Percentiles rank a stretch among this genome's conserved stretches.
These are phyloP conservation scores for Bruchidius siliquastri DNA, from an alignment of 2,888 invertebrate species.

Conservation along the genomic window DNA sequence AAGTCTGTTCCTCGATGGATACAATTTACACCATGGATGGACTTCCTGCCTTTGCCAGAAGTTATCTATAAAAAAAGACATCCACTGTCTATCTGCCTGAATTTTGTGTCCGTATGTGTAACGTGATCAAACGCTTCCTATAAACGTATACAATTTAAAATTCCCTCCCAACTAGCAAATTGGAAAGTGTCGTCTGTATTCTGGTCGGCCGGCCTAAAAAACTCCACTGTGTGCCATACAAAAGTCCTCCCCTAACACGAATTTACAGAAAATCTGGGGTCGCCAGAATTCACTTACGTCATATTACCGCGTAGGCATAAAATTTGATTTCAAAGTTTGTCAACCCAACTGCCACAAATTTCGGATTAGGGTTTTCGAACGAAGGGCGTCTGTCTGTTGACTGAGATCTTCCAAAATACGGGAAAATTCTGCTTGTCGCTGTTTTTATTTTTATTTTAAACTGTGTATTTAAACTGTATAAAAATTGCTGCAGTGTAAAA, in stretches of 20 bases:
- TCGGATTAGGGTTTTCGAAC: neutral
- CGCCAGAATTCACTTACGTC: neutral
- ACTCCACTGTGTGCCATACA: neutral
- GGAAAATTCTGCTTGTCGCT: no score
- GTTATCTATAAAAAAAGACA: no score
- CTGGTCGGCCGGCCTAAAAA: neutral
- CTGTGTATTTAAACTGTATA: no score
- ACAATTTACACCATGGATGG: no score
- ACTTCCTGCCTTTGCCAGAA: no score
- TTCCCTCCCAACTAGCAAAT: neutral
- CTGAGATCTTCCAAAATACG: no score
- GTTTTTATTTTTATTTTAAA: no score
- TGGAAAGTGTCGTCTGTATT: neutral
- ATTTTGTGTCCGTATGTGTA: neutral
- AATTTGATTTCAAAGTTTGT: constrained; percentile 15
- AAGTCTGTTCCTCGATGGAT: no score
- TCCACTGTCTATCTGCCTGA: neutral
- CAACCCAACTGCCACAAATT: constrained; percentile 15
- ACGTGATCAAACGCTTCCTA: neutral
- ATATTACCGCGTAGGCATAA: constrained; percentile 1
- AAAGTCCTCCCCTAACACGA: neutral
- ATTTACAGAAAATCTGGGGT: neutral
- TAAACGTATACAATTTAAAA: neutral
- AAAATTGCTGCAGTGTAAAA: no score
- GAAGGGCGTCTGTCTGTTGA: neutral